These are phyloP conservation scores for Poecile montanus DNA, from an alignment of 2,797 vertebrate species.

Conservation along the genomic window DNA sequence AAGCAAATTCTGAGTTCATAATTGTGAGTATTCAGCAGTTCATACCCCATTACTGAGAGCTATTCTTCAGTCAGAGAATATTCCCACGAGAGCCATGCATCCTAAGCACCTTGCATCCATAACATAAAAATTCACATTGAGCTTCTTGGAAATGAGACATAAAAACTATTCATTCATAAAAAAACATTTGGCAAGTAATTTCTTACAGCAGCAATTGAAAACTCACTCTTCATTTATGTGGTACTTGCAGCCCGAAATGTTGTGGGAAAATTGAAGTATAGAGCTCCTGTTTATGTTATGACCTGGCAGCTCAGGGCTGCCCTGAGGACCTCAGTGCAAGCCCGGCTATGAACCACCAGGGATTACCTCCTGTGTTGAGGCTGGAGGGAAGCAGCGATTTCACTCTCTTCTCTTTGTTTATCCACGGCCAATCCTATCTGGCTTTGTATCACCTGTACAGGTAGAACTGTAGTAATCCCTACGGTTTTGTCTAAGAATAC, in stretches of 20 bases:
- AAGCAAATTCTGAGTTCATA: not conserved
- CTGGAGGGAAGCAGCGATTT: not conserved
- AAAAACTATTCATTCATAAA: not conserved
- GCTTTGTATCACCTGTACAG: rapidly evolving
- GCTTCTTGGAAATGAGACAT: not conserved
- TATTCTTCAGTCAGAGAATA: not conserved
- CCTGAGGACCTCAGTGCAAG: not conserved
- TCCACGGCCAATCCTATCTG: rapidly evolving
- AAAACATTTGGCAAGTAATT: not conserved
- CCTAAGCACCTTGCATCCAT: not conserved
- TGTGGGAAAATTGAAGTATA: not conserved
- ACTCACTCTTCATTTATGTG: not conserved
- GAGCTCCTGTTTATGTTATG: not conserved
- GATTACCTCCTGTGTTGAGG: not conserved
- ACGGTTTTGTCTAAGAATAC: not conserved
- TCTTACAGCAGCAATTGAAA: not conserved
- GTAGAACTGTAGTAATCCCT: not conserved
- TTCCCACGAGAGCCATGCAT: not conserved
- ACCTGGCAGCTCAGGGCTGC: not conserved
- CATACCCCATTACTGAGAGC: not conserved
- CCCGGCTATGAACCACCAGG: rapidly evolving
- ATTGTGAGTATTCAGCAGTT: not conserved
- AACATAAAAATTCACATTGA: not conserved
- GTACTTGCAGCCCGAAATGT: not conserved
- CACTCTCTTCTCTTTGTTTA: rapidly evolving